Evolutionary conservation across 1,140 invertebrate species (phyloP), one percentile per base, ranked within the genome.

Genomic region (Bactericera cockerelli): DNA sequence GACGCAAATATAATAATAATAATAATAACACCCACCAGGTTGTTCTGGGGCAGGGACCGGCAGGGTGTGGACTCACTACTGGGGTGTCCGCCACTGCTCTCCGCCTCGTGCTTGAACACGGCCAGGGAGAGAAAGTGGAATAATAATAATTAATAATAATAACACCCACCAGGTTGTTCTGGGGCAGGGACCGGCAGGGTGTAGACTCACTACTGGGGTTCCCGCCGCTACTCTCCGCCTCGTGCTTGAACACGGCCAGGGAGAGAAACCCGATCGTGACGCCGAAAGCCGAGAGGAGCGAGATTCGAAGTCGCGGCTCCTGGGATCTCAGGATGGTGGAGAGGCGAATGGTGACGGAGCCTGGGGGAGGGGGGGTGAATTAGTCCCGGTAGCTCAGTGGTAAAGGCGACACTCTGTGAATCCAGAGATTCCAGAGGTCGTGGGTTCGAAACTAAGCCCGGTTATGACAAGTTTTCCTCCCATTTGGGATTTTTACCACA

Each of bases 101-200:
- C 83, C 2, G 80, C 77, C 66, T 91, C 87, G 22, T 89, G 74
- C 31, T 85, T 81, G 85, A 87, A 91, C 0, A 86, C 84, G 62
- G 81, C 81, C 4, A 92, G 76, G 2, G 87, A 89, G 14, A 92
- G 76, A 72, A 90, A 92, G n/a, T n/a, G n/a, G n/a, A n/a, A n/a
- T n/a, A n/a, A n/a, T n/a, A n/a, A n/a, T n/a, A n/a, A n/a, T n/a
- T n/a, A n/a, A n/a, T n/a, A n/a, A n/a, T n/a, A n/a, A n/a, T n/a
- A n/a, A n/a, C n/a, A 56, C 55, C 25, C 14, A 56, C 26, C 3
- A 57, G 56, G 49, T 61, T 61, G 19, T 61, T 54, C 21, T 63
- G 64, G 55, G 59, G 55, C 8, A 66, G 54, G 42, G 65, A 58
- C 65, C 77, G 72, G 61, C 78, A 80, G 8, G 81, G 81, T 3